These are phyloP conservation scores for Orycteropus afer DNA, from an alignment of 2,113 vertebrate genomes.

Conservation along the genomic window DNA sequence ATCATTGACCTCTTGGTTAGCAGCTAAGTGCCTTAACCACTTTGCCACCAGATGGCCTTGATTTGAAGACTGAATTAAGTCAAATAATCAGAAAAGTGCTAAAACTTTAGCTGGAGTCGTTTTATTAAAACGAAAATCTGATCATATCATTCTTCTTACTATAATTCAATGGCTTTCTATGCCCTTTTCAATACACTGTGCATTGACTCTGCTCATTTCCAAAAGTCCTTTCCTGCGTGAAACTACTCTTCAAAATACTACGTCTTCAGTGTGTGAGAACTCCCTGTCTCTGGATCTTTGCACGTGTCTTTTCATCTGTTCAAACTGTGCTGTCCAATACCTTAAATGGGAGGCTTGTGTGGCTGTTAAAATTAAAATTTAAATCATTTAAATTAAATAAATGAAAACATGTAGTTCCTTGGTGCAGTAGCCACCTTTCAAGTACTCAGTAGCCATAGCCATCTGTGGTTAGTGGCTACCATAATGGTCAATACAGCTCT, in stretches of 20 bases:
- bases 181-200: background rate
- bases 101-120: background rate
- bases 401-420: background rate
- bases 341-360: background rate
- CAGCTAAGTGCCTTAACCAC: no score
- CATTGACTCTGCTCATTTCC: background rate
- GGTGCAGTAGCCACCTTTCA: background rate
- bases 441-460: accelerated
- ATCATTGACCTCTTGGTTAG: no score
- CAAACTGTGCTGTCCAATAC: background rate
- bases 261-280: background rate
- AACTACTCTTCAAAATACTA: background rate
- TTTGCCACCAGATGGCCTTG: no score
- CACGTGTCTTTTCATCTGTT: background rate
- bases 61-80: background rate
- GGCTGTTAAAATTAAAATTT: background rate
- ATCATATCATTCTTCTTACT: background rate
- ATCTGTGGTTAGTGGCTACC: accelerated
- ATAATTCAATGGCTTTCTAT: background rate
- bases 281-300: background rate
- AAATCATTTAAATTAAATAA: background rate
- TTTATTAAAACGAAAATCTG: background rate
- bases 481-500: accelerated
- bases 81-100: background rate
- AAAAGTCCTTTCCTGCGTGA: background rate